Base-by-base conservation (phyloP, 2,113 vertebrate genomes). In the Prionailurus viverrinus region DNA sequence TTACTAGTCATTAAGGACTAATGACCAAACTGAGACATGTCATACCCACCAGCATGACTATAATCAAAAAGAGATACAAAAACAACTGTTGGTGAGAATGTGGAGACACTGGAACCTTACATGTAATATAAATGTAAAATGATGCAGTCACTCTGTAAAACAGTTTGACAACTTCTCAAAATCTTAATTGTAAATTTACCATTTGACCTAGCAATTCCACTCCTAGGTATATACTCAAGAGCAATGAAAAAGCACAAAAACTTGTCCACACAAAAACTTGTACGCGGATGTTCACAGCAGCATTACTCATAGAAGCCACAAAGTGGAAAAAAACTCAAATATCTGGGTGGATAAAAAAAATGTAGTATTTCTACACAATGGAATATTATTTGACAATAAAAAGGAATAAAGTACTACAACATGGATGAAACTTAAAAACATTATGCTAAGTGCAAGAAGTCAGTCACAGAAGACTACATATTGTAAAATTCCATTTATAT, bases 391-490 rank as follows among this genome's bases (percentile, higher is more conserved):
- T 39, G 63, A 90, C 41, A 80, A 81, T 65, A 31, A 88, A 87
- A 90, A 82, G 45, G 51, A 91, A 58, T 25, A 41, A 91, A 78
- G 76, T 58, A 27, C 36, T 88, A 85, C 51, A 95, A 39, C 31
- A 94, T 39, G 25, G 19, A 61, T 94, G 81, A 97, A 82, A 85
- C 29, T 63, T 97, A 23, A 65, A 78, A 68, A 81, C 18, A 29
- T 68, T 45, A 65, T 19, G 12, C 29, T 63, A 84, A 96, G 36
- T 79, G 15, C 55, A 58, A 76, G 81, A 94, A 66, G 33, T 27
- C 53, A 84, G 12, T 83, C 39, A 85, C 53, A 82, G 93, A 88
- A 91, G 29, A 19, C 9, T n/a, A 87, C 16, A 55, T 65, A 23
- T 53, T 63, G 0, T 81, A 36, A 25, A 21, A 73, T 73, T 79